Evolutionary conservation across 2,797 vertebrate genomes (phyloP).

Genomic region (Avahi laniger): DNA sequence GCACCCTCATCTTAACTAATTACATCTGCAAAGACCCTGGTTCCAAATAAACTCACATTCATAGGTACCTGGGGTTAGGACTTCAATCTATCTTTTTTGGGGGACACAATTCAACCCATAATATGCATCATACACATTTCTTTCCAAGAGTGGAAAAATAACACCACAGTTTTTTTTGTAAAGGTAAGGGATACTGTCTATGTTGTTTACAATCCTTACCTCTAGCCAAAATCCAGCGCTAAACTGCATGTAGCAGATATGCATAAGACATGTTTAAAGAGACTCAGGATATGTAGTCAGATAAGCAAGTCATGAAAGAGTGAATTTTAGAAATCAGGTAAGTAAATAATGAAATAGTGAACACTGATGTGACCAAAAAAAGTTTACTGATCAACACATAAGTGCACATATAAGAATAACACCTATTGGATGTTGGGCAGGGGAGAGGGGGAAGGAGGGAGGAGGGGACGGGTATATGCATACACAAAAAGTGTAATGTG

Average conservation of each 20-base stretch:
- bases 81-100: background rate
- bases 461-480: no score
- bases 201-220: background rate
- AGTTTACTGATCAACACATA: no score
- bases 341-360: background rate
- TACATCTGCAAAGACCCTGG: background rate
- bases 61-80: background rate
- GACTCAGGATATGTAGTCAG: background rate
- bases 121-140: background rate
- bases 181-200: background rate
- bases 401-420: no score
- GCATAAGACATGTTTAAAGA: background rate
- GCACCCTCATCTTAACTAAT: background rate
- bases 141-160: slow-evolving; percentile 24
- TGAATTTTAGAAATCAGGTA: background rate
- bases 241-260: background rate
- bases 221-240: background rate
- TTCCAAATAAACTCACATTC: background rate
- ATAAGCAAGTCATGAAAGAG: background rate
- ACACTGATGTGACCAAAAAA: background rate
- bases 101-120: background rate
- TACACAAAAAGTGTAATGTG: no score
- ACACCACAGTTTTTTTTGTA: background rate
- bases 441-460: no score
- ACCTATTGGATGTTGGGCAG: no score